Conservation (phyloP, 2,888 invertebrate species). For the Morinoia aosen region DNA sequence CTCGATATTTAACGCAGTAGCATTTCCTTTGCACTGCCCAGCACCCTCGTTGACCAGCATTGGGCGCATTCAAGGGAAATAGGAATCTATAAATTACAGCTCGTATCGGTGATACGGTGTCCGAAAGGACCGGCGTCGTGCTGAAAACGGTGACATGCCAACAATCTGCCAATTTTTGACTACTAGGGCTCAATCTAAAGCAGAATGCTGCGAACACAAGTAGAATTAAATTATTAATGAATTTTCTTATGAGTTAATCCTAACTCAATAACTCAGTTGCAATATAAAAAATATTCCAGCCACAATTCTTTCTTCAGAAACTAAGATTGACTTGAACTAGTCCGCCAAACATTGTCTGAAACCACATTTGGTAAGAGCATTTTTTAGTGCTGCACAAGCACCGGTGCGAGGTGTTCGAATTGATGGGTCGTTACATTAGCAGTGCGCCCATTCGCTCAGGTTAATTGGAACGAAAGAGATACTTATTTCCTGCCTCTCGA, state of each 20-base stretch:
- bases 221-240: neutral
- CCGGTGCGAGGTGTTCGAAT: neutral
- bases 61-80: neutral
- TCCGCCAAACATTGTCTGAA: neutral
- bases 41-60: neutral
- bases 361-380: neutral
- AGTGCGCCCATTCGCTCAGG: constrained; percentile 1
- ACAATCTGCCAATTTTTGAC: neutral
- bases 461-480: constrained; percentile 1
- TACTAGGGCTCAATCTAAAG: neutral
- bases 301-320: neutral
- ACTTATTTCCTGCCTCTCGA: constrained; percentile 3
- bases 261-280: neutral
- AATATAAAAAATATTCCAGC: neutral
- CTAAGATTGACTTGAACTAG: neutral
- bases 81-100: constrained; percentile 2
- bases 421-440: constrained; percentile 4
- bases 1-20: neutral
- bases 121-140: neutral
- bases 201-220: neutral
- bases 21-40: neutral
- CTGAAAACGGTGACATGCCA: neutral
- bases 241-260: neutral
- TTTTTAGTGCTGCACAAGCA: neutral
- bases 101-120: neutral